Evolutionary conservation across 2,797 vertebrate genomes (phyloP).

Genomic region (Kryptopterus vitreolus): DNA sequence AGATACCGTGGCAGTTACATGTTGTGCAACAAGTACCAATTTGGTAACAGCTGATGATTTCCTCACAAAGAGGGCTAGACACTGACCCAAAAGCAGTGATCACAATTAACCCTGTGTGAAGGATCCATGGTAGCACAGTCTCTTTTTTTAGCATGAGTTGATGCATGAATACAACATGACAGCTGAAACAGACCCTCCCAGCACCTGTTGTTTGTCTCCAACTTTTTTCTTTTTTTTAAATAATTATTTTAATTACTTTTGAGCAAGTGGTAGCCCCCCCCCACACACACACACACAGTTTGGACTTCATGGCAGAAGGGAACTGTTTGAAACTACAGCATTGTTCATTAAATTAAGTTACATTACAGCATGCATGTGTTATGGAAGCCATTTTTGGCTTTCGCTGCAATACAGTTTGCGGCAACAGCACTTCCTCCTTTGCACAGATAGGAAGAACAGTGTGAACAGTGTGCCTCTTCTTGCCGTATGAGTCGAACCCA

Average conservation of each 20-base stretch:
- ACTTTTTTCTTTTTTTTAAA: background rate
- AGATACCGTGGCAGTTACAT: conserved; percentile 52
- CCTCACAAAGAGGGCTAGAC: conserved; percentile 44
- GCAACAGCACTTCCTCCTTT: conserved; percentile 53
- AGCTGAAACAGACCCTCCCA: conserved; percentile 34
- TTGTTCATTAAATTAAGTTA: background rate
- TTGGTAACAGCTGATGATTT: conserved; percentile 65
- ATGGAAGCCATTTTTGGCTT: conserved; percentile 13
- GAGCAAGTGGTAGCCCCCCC: background rate
- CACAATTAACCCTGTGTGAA: background rate
- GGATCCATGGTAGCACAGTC: background rate
- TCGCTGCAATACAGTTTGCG: conserved; percentile 20
- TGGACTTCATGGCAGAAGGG: background rate
- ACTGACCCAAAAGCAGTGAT: conserved; percentile 5
- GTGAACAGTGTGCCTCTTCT: conserved; percentile 40
- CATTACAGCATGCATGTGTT: background rate
- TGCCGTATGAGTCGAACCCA: conserved; percentile 56
- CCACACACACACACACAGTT: background rate
- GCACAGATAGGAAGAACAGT: conserved; percentile 38
- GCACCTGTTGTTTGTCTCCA: conserved; percentile 22
- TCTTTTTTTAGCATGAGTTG: conserved; percentile 18
- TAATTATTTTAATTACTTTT: background rate
- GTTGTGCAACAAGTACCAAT: conserved; percentile 64
- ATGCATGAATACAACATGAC: conserved; percentile 18
- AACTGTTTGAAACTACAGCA: background rate